Percentiles rank a stretch among this genome's conserved stretches.
phyloP scores from a whole-genome alignment of 2,888 invertebrate species.

The Euclidia mi region DNA sequence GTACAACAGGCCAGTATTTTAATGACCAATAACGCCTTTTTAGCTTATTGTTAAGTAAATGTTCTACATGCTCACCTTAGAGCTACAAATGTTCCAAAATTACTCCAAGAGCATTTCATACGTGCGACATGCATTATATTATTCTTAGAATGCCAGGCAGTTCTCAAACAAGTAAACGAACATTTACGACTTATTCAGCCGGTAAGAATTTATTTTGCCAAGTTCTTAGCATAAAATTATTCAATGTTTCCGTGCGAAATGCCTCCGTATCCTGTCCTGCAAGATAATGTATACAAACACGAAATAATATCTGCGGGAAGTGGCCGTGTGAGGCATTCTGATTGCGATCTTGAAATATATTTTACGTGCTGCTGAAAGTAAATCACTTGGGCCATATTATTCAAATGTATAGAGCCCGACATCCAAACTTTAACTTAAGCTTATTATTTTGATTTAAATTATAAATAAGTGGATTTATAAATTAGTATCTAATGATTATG shows the following conservation, averaged over 20 bases:
- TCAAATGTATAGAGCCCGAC: too few relatives aligned
- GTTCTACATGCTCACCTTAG: not conserved
- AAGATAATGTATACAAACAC: slow-evolving; percentile 58
- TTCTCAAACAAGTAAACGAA: slow-evolving; percentile 16
- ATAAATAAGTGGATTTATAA: too few relatives aligned
- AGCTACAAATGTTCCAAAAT: not conserved
- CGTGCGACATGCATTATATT: slow-evolving; percentile 2
- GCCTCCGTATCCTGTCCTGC: slow-evolving; percentile 60
- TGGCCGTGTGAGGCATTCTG: slow-evolving; percentile 15
- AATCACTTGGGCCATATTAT: too few relatives aligned
- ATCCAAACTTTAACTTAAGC: too few relatives aligned
- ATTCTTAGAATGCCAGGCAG: slow-evolving; percentile 10
- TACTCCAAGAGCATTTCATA: not conserved
- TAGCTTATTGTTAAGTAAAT: not conserved
- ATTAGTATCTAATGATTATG: too few relatives aligned
- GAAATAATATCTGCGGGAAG: slow-evolving; percentile 35
- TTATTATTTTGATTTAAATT: too few relatives aligned
- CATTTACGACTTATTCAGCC: slow-evolving; percentile 33
- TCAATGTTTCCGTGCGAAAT: slow-evolving; percentile 71
- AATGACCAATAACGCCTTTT: too few relatives aligned
- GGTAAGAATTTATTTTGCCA: slow-evolving; percentile 65
- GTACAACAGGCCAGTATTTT: too few relatives aligned
- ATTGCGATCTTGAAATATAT: slow-evolving; percentile 3
- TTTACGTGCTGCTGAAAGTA: not conserved
- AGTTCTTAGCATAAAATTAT: slow-evolving; percentile 69